phyloP scores from a whole-genome alignment of 2,113 vertebrate genomes.

The Sula dactylatra region DNA sequence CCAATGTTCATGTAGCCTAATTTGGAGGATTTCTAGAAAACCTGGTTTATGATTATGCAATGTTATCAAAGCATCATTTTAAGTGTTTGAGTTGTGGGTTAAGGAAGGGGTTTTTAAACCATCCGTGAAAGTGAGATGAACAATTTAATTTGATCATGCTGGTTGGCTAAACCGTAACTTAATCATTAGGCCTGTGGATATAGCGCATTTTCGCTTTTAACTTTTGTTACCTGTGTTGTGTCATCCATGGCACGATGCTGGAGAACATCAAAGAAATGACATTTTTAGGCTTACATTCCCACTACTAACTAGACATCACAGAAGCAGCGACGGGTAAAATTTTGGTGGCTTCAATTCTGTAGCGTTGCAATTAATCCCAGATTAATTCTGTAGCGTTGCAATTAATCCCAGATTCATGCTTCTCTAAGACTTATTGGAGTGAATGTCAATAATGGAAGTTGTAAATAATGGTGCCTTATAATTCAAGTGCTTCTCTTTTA shows the following conservation, averaged over 20 bases:
- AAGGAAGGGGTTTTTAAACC: conserved; percentile 25
- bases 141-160: neutral
- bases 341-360: conserved; percentile 39
- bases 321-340: neutral
- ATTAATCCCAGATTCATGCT: conserved; percentile 20
- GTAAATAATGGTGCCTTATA: conserved; percentile 79
- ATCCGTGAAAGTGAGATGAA: neutral
- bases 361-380: neutral
- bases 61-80: conserved; percentile 5
- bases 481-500: conserved; percentile 69
- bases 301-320: conserved; percentile 18
- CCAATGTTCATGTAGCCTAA: conserved; percentile 59
- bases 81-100: neutral
- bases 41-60: neutral
- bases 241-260: conserved; percentile 30
- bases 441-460: conserved; percentile 72
- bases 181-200: conserved; percentile 24
- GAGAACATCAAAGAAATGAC: conserved; percentile 46
- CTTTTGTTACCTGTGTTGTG: neutral
- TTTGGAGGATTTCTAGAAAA: conserved; percentile 39
- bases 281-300: neutral
- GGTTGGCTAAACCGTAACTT: conserved; percentile 8
- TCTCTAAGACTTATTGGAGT: conserved; percentile 57
- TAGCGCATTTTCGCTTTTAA: neutral
- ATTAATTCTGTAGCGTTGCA: neutral